Evolutionary conservation across 2,797 vertebrate genomes (phyloP).

Genomic region (Bovichtus diacanthus): DNA sequence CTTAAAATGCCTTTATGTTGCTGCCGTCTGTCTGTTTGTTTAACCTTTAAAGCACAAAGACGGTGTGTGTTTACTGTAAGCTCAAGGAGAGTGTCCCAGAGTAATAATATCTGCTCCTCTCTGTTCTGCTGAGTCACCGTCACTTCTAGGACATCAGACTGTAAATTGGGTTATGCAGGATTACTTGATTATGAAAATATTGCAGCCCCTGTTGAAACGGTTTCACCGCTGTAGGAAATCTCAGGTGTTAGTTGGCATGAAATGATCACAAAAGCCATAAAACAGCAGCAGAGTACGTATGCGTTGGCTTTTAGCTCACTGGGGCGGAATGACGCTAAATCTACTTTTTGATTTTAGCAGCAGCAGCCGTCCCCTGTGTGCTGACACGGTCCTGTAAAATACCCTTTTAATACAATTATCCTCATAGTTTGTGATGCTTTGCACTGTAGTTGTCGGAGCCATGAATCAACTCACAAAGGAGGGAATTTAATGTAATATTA

Average conservation of each 20-base stretch:
- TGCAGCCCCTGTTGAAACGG: neutral
- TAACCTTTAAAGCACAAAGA: constrained; percentile 2
- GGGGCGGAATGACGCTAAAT: constrained; percentile 1
- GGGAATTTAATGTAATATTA: too few species aligned
- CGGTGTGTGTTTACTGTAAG: constrained; percentile 20
- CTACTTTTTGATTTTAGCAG: neutral
- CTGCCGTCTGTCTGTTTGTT: neutral
- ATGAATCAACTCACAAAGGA: too few species aligned
- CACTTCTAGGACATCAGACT: constrained; percentile 52
- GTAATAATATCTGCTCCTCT: constrained; percentile 39
- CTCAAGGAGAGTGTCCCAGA: constrained; percentile 27
- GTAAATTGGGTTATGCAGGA: constrained; percentile 61
- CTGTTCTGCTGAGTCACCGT: constrained; percentile 78
- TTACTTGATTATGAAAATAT: constrained; percentile 51
- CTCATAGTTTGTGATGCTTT: neutral
- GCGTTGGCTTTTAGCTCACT: constrained; percentile 36
- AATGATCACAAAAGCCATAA: neutral
- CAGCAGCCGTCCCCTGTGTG: neutral
- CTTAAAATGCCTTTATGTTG: neutral
- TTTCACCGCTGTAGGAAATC: constrained; percentile 1
- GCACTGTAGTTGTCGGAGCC: too few species aligned
- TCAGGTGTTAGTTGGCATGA: constrained; percentile 36
- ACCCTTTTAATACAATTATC: neutral
- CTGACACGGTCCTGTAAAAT: neutral
- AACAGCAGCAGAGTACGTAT: neutral